Evolutionary conservation across 1,140 invertebrate species (phyloP).

Genomic region (Planococcus citri): DNA sequence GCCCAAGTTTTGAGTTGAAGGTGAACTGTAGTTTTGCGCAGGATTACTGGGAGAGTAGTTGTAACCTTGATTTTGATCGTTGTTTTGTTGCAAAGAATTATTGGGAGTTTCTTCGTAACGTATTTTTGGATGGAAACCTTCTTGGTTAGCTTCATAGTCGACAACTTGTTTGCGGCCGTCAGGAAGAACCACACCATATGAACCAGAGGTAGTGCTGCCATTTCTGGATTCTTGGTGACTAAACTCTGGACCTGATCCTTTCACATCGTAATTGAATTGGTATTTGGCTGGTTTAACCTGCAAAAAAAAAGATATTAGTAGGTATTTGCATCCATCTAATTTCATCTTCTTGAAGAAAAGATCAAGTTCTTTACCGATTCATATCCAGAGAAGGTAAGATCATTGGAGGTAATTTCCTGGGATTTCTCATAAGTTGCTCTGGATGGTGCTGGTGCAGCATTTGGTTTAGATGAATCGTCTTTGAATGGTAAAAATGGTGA

Average conservation of each 20-base stretch:
- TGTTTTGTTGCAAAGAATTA: not conserved
- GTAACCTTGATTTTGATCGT: not conserved
- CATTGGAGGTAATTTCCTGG: not conserved
- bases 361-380: not conserved
- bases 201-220: constrained; percentile 45
- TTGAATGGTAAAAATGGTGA: not conserved
- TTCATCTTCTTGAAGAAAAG: too few species aligned
- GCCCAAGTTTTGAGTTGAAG: not conserved
- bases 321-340: too few species aligned
- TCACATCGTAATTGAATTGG: constrained; percentile 51
- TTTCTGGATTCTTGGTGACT: constrained; percentile 49
- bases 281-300: constrained; percentile 51
- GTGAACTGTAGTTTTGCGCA: not conserved
- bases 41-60: not conserved
- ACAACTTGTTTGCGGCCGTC: constrained; percentile 51
- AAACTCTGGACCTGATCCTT: constrained; percentile 46
- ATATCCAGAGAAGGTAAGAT: not conserved
- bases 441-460: not conserved
- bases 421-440: not conserved
- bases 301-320: constrained; percentile 29
- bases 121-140: constrained; percentile 51
- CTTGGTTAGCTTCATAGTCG: constrained; percentile 48
- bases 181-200: constrained; percentile 49
- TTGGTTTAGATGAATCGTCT: not conserved
- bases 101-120: constrained; percentile 50